A percentile compares a stretch with the other conserved stretches of the same genome.
Evolutionary conservation across 2,113 vertebrate genomes (phyloP).

Genomic region (Cynopterus brachyotis): DNA sequence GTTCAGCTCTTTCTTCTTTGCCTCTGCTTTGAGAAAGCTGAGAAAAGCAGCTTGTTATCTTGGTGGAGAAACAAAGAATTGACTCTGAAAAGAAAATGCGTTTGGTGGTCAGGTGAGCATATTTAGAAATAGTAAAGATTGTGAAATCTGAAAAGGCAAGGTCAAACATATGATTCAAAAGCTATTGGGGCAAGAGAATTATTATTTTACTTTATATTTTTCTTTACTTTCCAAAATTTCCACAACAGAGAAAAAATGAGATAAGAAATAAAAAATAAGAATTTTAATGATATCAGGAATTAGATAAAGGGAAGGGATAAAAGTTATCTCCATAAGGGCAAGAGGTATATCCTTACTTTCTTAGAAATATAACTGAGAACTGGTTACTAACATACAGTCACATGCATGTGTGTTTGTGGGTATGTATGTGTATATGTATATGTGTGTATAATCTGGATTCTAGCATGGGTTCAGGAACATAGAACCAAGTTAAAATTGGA

Average conservation of each 20-base stretch:
- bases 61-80: background rate
- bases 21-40: background rate
- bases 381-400: background rate
- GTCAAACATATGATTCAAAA: background rate
- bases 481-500: slow-evolving; percentile 15
- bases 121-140: background rate
- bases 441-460: background rate
- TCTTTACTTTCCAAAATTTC: background rate
- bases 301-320: background rate
- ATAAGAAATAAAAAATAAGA: background rate
- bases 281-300: background rate
- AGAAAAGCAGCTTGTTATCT: background rate
- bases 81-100: background rate
- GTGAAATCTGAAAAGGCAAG: background rate
- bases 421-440: no score
- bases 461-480: background rate
- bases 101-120: background rate
- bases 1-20: background rate
- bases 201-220: background rate
- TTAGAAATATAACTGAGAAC: background rate
- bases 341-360: background rate
- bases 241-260: background rate
- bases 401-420: background rate
- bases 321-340: background rate
- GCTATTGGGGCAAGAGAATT: background rate